These are phyloP conservation scores for Tamias sibiricus DNA, from an alignment of 2,113 vertebrate species.

Conservation along the genomic window DNA sequence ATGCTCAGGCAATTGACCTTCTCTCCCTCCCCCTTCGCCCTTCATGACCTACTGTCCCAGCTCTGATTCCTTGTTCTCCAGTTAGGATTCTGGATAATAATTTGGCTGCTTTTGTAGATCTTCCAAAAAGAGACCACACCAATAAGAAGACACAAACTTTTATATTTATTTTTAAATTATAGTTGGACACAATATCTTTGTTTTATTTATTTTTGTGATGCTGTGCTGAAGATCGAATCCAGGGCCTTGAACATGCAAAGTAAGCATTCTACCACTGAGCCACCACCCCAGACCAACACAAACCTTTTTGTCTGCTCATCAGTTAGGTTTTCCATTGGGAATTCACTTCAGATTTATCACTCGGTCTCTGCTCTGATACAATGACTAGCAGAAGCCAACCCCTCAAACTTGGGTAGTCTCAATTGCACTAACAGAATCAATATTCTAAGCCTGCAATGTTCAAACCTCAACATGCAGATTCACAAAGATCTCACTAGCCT, in stretches of 20 bases:
- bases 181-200: too few species aligned
- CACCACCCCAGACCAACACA: too few species aligned
- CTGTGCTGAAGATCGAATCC: too few species aligned
- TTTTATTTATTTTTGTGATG: too few species aligned
- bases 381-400: not conserved
- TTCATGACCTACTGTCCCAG: not conserved
- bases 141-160: not conserved
- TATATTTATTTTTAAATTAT: too few species aligned
- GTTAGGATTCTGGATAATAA: conserved; percentile 17
- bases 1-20: not conserved
- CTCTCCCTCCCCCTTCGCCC: not conserved
- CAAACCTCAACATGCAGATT: conserved; percentile 3
- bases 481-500: not conserved
- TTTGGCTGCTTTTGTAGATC: not conserved
- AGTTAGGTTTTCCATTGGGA: conserved; percentile 8
- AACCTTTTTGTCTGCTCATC: not conserved
- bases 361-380: conserved; percentile 11
- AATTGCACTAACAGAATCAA: not conserved
- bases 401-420: not conserved
- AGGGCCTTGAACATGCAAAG: too few species aligned
- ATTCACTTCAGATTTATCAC: conserved; percentile 27
- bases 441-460: not conserved
- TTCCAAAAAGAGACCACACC: not conserved
- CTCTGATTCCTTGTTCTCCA: conserved; percentile 12
- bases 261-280: too few species aligned